Percentiles rank a stretch among this genome's conserved stretches.
Conservation (phyloP, 2,797 vertebrate species). For the Hybognathus amarus region DNA sequence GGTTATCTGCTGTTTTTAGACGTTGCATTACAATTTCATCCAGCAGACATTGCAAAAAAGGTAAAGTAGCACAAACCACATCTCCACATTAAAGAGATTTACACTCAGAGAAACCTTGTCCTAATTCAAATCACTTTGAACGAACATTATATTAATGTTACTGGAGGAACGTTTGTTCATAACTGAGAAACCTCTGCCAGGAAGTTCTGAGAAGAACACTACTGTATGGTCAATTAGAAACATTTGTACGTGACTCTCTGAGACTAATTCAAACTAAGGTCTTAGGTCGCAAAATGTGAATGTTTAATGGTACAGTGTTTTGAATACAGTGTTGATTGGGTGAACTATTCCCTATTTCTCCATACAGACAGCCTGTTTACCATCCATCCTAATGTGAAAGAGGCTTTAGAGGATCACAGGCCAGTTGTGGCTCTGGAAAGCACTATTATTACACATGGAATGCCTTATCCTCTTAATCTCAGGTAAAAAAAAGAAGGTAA, state of each 20-base stretch:
- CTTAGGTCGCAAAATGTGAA: not conserved
- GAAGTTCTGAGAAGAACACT: not conserved
- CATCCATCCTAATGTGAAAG: conserved; percentile 81
- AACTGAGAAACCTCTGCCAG: not conserved
- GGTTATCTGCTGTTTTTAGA: conserved; percentile 61
- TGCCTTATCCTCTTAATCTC: conserved; percentile 89
- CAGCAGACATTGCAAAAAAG: conserved; percentile 62
- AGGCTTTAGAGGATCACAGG: conserved; percentile 79
- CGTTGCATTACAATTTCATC: conserved; percentile 66
- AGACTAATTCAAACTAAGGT: not conserved
- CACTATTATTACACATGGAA: conserved; percentile 91
- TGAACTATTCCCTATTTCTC: not conserved
- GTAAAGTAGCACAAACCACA: conserved; percentile 62
- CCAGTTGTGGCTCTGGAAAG: conserved; percentile 90
- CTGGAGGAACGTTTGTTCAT: not conserved
- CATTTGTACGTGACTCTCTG: not conserved
- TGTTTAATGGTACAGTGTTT: not conserved
- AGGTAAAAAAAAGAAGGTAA: conserved; percentile 72
- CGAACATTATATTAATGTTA: not conserved
- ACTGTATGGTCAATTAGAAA: not conserved
- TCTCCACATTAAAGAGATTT: not conserved
- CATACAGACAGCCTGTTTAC: conserved; percentile 77
- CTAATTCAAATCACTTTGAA: not conserved
- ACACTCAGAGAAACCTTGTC: not conserved
- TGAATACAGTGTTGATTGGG: not conserved